Evolutionary conservation across 2,797 vertebrate genomes (phyloP).

Genomic region (Orestias chungarensis): DNA sequence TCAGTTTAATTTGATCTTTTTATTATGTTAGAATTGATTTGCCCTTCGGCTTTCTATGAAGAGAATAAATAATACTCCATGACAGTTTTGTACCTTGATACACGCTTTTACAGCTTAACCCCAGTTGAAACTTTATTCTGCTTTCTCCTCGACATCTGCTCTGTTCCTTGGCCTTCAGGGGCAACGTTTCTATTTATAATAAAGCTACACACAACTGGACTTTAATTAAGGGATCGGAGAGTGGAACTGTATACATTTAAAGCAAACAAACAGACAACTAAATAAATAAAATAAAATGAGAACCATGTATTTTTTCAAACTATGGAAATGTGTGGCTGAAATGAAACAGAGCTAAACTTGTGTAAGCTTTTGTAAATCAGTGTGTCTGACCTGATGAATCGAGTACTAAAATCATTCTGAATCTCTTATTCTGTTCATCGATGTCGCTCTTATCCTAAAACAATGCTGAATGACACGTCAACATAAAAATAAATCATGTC

Average conservation of each 20-base stretch:
- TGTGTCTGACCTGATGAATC: constrained; percentile 1
- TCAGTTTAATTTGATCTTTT: not conserved
- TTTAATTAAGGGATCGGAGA: not conserved
- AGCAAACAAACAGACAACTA: too few relatives aligned
- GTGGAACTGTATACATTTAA: too few relatives aligned
- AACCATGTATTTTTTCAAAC: not conserved
- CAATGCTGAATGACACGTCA: constrained; percentile 2
- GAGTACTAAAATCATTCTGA: not conserved
- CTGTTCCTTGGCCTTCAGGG: too few relatives aligned
- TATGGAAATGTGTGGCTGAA: not conserved
- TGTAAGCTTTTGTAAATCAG: not conserved
- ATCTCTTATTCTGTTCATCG: not conserved
- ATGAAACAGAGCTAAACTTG: not conserved
- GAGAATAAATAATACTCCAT: not conserved
- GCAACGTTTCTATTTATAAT: not conserved
- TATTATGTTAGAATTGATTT: not conserved
- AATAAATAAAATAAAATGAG: not conserved
- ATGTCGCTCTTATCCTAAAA: not conserved
- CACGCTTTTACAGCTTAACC: too few relatives aligned
- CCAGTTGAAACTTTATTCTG: too few relatives aligned
- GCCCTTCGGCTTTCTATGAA: not conserved
- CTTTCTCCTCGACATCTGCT: not conserved
- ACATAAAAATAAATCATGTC: constrained; percentile 15
- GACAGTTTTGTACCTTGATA: not conserved
- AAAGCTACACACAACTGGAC: not conserved